A percentile compares a stretch with the other conserved stretches of the same genome.
Evolutionary conservation across 2,113 vertebrate genomes (phyloP).

Genomic region (Petrocephalus microphthalmus): DNA sequence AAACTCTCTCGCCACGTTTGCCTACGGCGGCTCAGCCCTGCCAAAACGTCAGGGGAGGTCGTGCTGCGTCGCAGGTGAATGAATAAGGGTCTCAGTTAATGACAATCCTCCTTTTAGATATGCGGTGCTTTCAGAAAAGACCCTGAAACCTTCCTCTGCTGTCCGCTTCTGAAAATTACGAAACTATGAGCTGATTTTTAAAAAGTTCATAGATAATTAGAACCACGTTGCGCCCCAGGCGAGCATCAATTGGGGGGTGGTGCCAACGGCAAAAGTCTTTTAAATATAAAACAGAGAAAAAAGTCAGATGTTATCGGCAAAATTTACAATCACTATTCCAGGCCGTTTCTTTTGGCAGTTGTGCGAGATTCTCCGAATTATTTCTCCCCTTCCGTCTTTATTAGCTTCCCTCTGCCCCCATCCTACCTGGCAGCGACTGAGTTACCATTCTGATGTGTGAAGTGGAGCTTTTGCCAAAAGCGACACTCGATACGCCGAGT

Average conservation of each 20-base stretch:
- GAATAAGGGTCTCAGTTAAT: background rate
- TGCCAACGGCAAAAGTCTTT: background rate
- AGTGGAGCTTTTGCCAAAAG: background rate
- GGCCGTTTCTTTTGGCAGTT: background rate
- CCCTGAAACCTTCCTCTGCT: background rate
- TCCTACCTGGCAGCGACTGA: background rate
- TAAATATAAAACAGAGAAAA: background rate
- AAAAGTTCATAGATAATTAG: background rate
- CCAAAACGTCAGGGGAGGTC: background rate
- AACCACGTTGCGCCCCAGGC: background rate
- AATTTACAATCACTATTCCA: background rate
- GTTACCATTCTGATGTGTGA: background rate
- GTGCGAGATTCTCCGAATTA: no score
- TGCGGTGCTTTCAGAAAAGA: background rate
- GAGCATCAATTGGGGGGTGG: background rate
- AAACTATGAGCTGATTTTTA: background rate
- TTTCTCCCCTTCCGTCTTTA: background rate
- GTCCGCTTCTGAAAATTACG: background rate
- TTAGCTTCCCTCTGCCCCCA: background rate
- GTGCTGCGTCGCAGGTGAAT: background rate
- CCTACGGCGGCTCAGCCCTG: constrained; percentile 34
- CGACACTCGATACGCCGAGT: background rate
- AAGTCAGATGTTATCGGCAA: background rate
- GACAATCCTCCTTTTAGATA: background rate
- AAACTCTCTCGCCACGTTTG: background rate